Conservation (phyloP, 2,113 vertebrate genomes). For the Cyprinodon brontotheroides region DNA sequence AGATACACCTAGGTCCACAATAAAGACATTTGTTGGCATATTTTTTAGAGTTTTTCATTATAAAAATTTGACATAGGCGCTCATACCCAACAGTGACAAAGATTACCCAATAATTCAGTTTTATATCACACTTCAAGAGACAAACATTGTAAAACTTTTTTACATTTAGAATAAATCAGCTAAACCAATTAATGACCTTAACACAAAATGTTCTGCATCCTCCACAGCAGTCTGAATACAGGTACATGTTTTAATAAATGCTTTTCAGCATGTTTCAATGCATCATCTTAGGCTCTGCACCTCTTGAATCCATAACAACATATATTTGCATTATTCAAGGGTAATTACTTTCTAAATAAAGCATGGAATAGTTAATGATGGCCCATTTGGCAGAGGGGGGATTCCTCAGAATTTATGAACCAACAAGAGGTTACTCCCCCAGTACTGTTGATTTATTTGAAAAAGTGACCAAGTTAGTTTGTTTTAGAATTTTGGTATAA, state of each 20-base stretch:
- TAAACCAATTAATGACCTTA: slow-evolving; percentile 39
- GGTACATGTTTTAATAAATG: slow-evolving; percentile 40
- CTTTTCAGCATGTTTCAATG: slow-evolving; percentile 8
- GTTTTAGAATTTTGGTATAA: neutral
- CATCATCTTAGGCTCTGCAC: neutral
- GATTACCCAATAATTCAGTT: neutral
- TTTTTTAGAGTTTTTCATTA: neutral
- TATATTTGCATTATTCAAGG: neutral
- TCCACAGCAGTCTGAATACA: slow-evolving; percentile 38
- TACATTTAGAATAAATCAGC: slow-evolving; percentile 40
- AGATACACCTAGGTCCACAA: neutral
- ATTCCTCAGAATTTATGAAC: neutral
- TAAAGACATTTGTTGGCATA: neutral
- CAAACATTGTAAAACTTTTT: neutral
- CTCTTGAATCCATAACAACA: slow-evolving; percentile 9
- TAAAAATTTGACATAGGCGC: neutral
- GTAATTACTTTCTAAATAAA: neutral
- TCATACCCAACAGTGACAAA: neutral
- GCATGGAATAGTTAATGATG: neutral
- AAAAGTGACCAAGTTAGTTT: neutral
- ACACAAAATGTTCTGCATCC: slow-evolving; percentile 41
- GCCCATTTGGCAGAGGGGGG: neutral
- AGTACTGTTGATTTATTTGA: neutral
- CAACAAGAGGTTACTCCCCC: neutral
- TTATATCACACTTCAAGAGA: neutral